A percentile compares a stretch with the other conserved stretches of the same genome.
These are phyloP conservation scores for Hippolais icterina DNA, from an alignment of 2,113 vertebrate species.

Conservation along the genomic window DNA sequence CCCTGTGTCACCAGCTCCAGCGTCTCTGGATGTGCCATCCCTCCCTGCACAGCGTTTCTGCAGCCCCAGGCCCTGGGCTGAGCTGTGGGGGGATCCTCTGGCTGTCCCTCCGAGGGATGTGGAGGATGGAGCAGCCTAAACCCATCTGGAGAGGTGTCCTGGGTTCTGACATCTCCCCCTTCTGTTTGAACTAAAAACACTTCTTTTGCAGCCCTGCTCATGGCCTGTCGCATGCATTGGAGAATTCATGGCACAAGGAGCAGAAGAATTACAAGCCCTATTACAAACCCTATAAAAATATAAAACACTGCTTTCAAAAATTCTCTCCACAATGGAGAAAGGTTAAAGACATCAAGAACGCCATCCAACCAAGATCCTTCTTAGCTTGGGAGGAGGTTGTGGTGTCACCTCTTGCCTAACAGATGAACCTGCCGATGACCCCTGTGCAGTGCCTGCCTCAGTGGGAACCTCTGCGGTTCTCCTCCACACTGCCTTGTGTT, in stretches of 20 bases:
- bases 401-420: neutral
- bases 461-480: neutral
- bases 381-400: neutral
- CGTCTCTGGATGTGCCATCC: rapidly evolving
- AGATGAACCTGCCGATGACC: neutral
- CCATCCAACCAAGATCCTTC: neutral
- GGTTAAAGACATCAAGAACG: too few species aligned
- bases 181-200: too few species aligned
- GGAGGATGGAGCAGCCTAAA: neutral
- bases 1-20: neutral
- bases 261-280: too few species aligned
- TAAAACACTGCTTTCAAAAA: too few species aligned
- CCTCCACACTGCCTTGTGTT: neutral
- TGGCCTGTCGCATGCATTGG: too few species aligned
- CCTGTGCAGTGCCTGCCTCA: neutral
- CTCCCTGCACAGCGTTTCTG: neutral
- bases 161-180: too few species aligned
- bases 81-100: neutral
- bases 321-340: too few species aligned
- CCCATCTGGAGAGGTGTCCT: too few species aligned
- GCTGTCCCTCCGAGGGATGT: rapidly evolving
- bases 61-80: neutral
- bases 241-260: too few species aligned
- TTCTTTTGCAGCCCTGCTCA: too few species aligned
- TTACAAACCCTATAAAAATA: too few species aligned